Evolutionary conservation across 2,888 invertebrate genomes (phyloP), one percentile per base, ranked within the genome.

Genomic region (Conistra vaccinii): DNA sequence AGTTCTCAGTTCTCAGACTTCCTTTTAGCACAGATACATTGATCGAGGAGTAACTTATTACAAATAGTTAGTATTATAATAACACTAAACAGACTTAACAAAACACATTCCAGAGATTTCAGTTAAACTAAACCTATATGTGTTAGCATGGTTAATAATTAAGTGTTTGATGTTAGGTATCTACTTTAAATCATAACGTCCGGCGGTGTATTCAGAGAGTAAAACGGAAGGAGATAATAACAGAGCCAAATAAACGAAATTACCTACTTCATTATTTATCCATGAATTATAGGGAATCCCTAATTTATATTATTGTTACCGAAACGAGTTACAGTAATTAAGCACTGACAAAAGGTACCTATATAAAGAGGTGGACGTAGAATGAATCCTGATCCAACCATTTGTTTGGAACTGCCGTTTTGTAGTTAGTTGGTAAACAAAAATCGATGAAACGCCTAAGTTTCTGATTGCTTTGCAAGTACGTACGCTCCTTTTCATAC

Each of bases 41-140:
- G 32, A 72, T 42, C 42, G 67, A 61, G 45, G 26, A 67, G n/a
- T 73, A 67, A 73, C 23, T 65, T 83, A 68, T 70, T 70, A 73
- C 72, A 76, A 76, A 82, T 79, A 79, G 48, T 66, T 53, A 62
- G 53, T 62, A 57, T 51, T 76, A 48, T 69, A 74, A 83, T 67
- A 83, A 81, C 67, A 79, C 60, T 61, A 39, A 78, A 63, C 81
- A 83, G 67, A 70, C 70, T 48, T 26, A 32, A 70, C 61, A 39
- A 69, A 57, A 61, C 69, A 53, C 53, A 57, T 55, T 73, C 35
- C 66, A 69, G 58, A 62, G 20, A 71, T 51, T 65, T 60, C 35
- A 69, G 55, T 75, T 76, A 29, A 55, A 69, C 32, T 29, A 69
- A 69, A 60, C 42, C 72, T 51, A 23, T 12, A 55, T 10, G 3